Evolutionary conservation across 1,140 invertebrate genomes (phyloP).

Genomic region (Drosophila gunungcola): DNA sequence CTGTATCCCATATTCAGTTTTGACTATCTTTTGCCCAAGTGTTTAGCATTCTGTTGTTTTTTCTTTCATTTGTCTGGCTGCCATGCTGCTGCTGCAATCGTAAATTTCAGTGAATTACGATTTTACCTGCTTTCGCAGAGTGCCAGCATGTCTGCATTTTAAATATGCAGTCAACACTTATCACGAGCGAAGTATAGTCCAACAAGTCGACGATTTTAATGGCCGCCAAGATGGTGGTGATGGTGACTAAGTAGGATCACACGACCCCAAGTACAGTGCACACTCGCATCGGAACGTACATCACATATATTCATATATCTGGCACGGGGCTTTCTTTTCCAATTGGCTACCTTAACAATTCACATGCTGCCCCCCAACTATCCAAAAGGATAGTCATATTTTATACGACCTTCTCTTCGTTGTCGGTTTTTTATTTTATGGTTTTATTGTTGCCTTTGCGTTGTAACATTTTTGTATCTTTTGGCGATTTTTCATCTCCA

Average conservation of each 20-base stretch:
- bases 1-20: slow-evolving; percentile 12
- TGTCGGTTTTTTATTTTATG: slow-evolving; percentile 46
- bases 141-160: slow-evolving; percentile 66
- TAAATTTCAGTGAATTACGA: slow-evolving; percentile 79
- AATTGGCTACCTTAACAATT: slow-evolving; percentile 58
- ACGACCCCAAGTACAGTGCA: background rate
- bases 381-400: slow-evolving; percentile 52
- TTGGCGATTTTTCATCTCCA: slow-evolving; percentile 75
- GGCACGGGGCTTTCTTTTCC: slow-evolving; percentile 31
- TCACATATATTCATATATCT: background rate
- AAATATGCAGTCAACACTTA: slow-evolving; percentile 70
- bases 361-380: slow-evolving; percentile 40
- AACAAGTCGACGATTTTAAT: slow-evolving; percentile 49
- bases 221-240: slow-evolving; percentile 41
- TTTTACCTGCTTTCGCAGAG: slow-evolving; percentile 61
- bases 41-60: slow-evolving; percentile 39
- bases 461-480: slow-evolving; percentile 51
- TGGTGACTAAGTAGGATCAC: slow-evolving; percentile 39
- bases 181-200: slow-evolving; percentile 23
- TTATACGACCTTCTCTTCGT: slow-evolving; percentile 53
- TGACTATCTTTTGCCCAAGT: background rate
- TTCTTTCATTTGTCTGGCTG: slow-evolving; percentile 25
- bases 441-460: slow-evolving; percentile 23
- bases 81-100: slow-evolving; percentile 61
- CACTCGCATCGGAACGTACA: slow-evolving; percentile 5